Conservation (phyloP, 64 coral and sea anemone genomes). For the Montipora capricornis region DNA sequence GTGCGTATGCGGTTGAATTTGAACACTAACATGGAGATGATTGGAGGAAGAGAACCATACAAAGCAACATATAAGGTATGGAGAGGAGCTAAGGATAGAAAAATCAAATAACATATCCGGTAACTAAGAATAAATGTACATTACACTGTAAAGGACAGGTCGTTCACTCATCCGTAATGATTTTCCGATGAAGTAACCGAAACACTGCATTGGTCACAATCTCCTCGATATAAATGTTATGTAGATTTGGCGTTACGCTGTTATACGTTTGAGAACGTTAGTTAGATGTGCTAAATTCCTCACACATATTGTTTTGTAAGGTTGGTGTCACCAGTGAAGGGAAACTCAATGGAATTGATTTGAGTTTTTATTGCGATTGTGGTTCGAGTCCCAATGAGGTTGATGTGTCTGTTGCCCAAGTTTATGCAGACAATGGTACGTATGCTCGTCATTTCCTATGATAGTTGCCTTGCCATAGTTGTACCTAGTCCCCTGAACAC, state of each 20-base stretch:
- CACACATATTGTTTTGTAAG: constrained; percentile 5
- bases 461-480: background rate
- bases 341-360: constrained; percentile 80
- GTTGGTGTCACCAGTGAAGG: constrained; percentile 71
- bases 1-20: constrained; percentile 86
- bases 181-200: too few relatives aligned
- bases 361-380: constrained; percentile 76
- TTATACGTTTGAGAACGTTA: too few relatives aligned
- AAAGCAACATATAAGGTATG: constrained; percentile 83
- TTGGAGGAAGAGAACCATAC: constrained; percentile 82
- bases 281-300: too few relatives aligned
- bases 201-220: background rate
- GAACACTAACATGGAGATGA: constrained; percentile 94
- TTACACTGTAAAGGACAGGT: background rate
- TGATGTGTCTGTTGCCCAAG: background rate
- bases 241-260: too few relatives aligned
- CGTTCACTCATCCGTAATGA: too few relatives aligned
- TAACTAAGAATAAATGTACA: background rate
- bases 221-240: background rate
- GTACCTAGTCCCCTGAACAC: too few relatives aligned
- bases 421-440: constrained; percentile 82
- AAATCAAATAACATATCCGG: background rate
- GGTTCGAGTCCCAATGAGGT: constrained; percentile 65
- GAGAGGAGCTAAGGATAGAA: background rate
- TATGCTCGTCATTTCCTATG: background rate